A percentile compares a stretch with the other conserved stretches of the same genome.
Evolutionary conservation across 2,797 vertebrate genomes (phyloP).

Genomic region (Rallus crepitans): DNA sequence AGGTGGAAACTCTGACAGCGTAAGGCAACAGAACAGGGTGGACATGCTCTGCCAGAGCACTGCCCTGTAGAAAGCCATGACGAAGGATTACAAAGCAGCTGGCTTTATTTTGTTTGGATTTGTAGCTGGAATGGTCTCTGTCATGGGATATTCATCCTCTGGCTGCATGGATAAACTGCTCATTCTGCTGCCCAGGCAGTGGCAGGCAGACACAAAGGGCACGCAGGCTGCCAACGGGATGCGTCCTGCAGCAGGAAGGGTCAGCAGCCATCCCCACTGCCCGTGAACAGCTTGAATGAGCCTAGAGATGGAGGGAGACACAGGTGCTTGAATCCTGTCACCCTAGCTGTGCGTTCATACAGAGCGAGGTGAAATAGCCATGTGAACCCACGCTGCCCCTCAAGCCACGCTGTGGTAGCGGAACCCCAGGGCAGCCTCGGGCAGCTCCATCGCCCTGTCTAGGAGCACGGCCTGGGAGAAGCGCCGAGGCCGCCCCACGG

Average conservation of each 20-base stretch:
- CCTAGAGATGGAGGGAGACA: accelerated
- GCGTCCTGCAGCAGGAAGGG: accelerated
- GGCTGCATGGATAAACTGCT: accelerated
- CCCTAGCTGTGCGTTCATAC: accelerated
- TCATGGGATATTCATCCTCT: background rate
- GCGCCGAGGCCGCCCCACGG: too few relatives aligned
- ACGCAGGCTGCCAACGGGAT: background rate
- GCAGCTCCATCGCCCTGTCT: background rate
- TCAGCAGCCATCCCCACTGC: too few relatives aligned
- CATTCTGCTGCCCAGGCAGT: accelerated
- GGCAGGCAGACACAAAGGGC: background rate
- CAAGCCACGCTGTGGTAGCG: background rate
- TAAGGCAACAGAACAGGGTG: background rate
- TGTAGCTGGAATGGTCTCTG: background rate
- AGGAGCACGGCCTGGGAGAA: background rate
- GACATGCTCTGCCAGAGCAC: accelerated
- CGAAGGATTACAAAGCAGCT: background rate
- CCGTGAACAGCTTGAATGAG: accelerated
- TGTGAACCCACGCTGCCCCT: accelerated
- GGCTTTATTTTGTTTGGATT: background rate
- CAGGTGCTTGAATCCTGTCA: accelerated
- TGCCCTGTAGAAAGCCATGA: background rate
- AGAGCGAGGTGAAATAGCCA: accelerated
- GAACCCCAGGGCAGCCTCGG: background rate
- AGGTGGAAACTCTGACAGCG: accelerated